phyloP scores from a whole-genome alignment of 2,113 vertebrate genomes.

The human (Homo sapiens) region GRCh38 chr14:37685501-37686000 shows the following conservation, averaged over 20 bases:
- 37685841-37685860: background rate
- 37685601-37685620: slow-evolving; percentile 46
- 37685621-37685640: slow-evolving; percentile 58
- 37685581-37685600: slow-evolving; percentile 56
- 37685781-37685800: background rate
- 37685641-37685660: slow-evolving; percentile 53
- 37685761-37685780: background rate
- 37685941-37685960: background rate
- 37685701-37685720: background rate
- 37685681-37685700: slow-evolving; percentile 39
- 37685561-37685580: slow-evolving; percentile 66
- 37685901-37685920: background rate
- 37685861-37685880: background rate
- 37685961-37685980: background rate
- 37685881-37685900: background rate
- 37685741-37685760: background rate
- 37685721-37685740: background rate
- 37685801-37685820: background rate
- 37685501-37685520: slow-evolving; percentile 65
- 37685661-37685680: slow-evolving; percentile 51
- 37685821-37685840: background rate
- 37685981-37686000: background rate
- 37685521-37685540: slow-evolving; percentile 55
- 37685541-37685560: slow-evolving; percentile 46
- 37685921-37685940: slow-evolving; percentile 14